Percentiles rank a stretch among this genome's conserved stretches.
These are phyloP conservation scores for Calypte anna DNA, from an alignment of 2,113 vertebrate genomes.

Conservation along the genomic window DNA sequence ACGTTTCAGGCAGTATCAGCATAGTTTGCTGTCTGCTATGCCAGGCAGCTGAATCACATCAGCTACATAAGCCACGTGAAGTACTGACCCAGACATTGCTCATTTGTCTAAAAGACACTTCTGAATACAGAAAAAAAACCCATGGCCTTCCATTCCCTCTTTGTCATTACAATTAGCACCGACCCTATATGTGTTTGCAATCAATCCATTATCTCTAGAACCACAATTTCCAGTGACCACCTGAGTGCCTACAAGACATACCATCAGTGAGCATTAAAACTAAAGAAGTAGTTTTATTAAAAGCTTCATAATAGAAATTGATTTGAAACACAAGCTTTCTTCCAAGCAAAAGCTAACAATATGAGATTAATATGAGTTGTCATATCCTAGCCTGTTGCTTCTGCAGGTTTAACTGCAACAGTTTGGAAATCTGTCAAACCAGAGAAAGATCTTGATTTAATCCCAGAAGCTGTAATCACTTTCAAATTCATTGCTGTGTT, in stretches of 20 bases:
- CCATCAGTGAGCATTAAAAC: not conserved
- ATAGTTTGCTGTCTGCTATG: slow-evolving; percentile 36
- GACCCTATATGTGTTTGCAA: not conserved
- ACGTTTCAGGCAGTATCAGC: slow-evolving; percentile 45
- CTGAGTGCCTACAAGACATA: not conserved
- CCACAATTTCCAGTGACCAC: not conserved
- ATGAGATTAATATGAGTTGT: not conserved
- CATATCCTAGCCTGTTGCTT: not conserved
- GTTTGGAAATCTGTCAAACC: not conserved
- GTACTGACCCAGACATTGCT: slow-evolving; percentile 18
- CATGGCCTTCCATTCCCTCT: not conserved
- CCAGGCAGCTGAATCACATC: slow-evolving; percentile 33
- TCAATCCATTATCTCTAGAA: not conserved
- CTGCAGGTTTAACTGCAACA: not conserved
- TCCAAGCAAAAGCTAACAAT: not conserved
- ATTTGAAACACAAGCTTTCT: not conserved
- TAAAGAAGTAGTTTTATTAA: not conserved
- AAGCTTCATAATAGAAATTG: too few relatives aligned
- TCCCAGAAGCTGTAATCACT: not conserved
- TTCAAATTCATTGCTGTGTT: not conserved
- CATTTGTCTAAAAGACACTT: slow-evolving; percentile 13
- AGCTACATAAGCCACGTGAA: not conserved
- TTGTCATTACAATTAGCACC: not conserved
- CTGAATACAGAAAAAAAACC: not conserved
- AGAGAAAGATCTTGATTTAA: not conserved